phyloP scores from a whole-genome alignment of 2,888 invertebrate genomes.

The Morpho deidamia region DNA sequence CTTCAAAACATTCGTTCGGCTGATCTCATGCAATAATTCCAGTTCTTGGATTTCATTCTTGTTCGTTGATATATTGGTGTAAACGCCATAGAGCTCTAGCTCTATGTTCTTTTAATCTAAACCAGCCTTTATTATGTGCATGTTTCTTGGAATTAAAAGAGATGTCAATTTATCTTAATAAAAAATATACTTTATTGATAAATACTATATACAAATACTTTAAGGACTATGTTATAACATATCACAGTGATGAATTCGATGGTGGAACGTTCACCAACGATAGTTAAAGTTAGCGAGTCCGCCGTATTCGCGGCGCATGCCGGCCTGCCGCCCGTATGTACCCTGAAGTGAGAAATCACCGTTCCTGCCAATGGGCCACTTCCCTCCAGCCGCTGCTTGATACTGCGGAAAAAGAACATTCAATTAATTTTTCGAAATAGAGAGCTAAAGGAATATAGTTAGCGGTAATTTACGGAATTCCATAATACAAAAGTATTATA shows the following conservation, averaged over 20 bases:
- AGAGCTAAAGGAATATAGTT: too few relatives aligned
- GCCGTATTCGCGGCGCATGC: slow-evolving; percentile 35
- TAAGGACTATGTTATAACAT: too few relatives aligned
- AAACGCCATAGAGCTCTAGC: too few relatives aligned
- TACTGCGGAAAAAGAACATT: slow-evolving; percentile 26
- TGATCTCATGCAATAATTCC: too few relatives aligned
- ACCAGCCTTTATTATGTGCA: too few relatives aligned
- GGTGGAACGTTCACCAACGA: slow-evolving; percentile 24
- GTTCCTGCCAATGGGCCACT: slow-evolving; percentile 45
- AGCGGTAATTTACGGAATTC: too few relatives aligned
- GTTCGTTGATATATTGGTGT: too few relatives aligned
- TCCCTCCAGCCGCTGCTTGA: slow-evolving; percentile 39
- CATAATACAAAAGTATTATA: too few relatives aligned
- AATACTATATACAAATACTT: background rate
- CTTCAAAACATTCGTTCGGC: too few relatives aligned
- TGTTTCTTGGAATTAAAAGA: background rate
- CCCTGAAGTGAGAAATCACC: slow-evolving; percentile 40
- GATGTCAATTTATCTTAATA: background rate
- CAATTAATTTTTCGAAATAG: background rate
- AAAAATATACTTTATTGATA: background rate
- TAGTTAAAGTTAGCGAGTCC: slow-evolving; percentile 33
- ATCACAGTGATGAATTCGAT: background rate
- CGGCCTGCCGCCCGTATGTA: slow-evolving; percentile 35
- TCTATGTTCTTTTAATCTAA: too few relatives aligned
- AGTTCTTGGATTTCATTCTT: too few relatives aligned